phyloP scores from a whole-genome alignment of 2,113 vertebrate species.

The Syngnathus scovelli region DNA sequence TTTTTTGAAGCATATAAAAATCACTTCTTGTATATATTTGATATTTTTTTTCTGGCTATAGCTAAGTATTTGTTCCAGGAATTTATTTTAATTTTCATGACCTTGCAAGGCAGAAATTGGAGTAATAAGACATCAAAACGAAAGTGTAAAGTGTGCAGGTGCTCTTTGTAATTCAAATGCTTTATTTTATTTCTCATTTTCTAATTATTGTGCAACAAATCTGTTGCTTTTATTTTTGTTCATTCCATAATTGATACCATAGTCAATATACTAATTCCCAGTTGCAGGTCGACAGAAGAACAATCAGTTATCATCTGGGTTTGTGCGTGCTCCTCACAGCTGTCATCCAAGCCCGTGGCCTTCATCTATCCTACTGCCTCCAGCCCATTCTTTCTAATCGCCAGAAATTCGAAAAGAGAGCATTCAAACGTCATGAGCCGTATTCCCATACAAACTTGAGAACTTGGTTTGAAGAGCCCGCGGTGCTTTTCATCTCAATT shows the following conservation, averaged over 20 bases:
- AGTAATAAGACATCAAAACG: background rate
- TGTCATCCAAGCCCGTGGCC: slow-evolving; percentile 32
- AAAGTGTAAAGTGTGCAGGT: background rate
- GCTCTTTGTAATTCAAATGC: background rate
- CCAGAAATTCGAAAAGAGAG: slow-evolving; percentile 22
- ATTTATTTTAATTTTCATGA: background rate
- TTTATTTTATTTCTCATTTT: background rate
- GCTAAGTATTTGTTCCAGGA: background rate
- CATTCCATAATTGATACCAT: background rate
- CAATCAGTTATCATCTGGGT: background rate
- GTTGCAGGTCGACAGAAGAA: background rate
- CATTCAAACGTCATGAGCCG: slow-evolving; percentile 48
- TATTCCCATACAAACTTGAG: slow-evolving; percentile 55
- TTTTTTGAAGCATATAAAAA: background rate
- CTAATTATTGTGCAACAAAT: too few relatives aligned
- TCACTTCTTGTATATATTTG: background rate
- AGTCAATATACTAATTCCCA: background rate
- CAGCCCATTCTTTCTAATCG: slow-evolving; percentile 17
- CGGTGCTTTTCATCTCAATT: slow-evolving; percentile 67
- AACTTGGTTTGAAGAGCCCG: slow-evolving; percentile 60
- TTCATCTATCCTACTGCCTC: slow-evolving; percentile 25
- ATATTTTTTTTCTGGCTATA: background rate
- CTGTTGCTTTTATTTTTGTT: background rate
- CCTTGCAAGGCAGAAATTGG: background rate
- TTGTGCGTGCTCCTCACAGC: background rate